A percentile compares a stretch with the other conserved stretches of the same genome.
Conservation (phyloP, 2,113 vertebrate genomes). For the Spea multiplicata region DNA sequence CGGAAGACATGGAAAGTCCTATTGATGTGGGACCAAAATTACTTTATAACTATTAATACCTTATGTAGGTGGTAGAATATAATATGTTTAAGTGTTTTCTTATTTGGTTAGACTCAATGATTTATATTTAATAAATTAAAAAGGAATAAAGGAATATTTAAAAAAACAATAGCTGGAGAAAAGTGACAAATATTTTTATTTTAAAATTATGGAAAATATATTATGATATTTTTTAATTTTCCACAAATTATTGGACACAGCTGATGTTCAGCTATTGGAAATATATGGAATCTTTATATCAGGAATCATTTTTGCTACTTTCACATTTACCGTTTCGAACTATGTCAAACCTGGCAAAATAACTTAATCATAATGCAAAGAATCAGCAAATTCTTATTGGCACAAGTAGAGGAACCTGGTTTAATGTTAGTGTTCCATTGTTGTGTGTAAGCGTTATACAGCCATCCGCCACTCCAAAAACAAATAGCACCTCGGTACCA, state of each 20-base stretch:
- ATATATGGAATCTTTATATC: no score
- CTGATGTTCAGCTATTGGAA: no score
- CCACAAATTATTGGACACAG: no score
- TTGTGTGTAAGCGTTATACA: not conserved
- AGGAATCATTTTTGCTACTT: not conserved
- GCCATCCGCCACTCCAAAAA: not conserved
- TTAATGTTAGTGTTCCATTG: not conserved
- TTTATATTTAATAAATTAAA: no score
- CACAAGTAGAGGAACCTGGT: conserved; percentile 2
- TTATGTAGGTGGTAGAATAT: not conserved
- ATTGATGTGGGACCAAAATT: not conserved
- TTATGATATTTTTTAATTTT: not conserved
- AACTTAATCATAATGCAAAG: not conserved
- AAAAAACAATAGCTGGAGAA: not conserved
- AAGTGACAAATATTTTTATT: not conserved
- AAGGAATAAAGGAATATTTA: no score
- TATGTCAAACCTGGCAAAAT: not conserved
- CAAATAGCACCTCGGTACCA: conserved; percentile 9
- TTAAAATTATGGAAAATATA: not conserved
- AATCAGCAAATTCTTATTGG: conserved; percentile 1
- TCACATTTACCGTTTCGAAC: not conserved
- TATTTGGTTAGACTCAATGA: not conserved
- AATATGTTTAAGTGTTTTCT: not conserved
- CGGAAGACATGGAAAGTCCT: not conserved
- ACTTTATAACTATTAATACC: not conserved